A percentile compares a stretch with the other conserved stretches of the same genome.
phyloP scores from a whole-genome alignment of 92 coral and sea anemone genomes.

The Epizoanthus ramosus region DNA sequence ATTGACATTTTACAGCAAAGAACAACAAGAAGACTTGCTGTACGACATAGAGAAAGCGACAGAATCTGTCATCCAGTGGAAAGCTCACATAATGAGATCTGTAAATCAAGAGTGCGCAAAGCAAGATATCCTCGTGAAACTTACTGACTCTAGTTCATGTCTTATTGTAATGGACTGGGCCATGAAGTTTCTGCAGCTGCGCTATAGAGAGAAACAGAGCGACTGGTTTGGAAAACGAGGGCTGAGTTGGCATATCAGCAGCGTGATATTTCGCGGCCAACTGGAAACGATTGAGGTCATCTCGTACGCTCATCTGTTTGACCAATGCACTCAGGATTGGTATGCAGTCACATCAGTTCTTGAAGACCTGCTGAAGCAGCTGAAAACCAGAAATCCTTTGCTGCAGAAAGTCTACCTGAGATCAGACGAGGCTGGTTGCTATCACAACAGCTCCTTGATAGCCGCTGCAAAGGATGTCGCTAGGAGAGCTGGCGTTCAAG shows the following conservation, averaged over 20 bases:
- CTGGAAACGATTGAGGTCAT: too few species aligned
- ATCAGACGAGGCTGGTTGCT: constrained; percentile 41
- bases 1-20: too few species aligned
- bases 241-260: neutral
- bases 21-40: too few species aligned
- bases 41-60: too few species aligned
- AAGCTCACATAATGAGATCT: neutral
- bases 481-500: constrained; percentile 66
- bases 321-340: neutral
- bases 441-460: constrained; percentile 71
- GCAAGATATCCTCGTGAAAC: neutral
- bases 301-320: too few species aligned
- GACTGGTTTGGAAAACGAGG: constrained; percentile 3
- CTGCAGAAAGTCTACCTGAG: neutral
- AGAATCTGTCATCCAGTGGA: neutral
- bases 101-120: too few species aligned
- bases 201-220: neutral
- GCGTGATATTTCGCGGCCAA: too few species aligned
- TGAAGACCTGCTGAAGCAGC: constrained; percentile 9
- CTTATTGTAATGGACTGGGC: neutral
- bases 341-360: constrained; percentile 1
- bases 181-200: too few species aligned
- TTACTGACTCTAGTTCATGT: neutral
- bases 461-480: constrained; percentile 68
- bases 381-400: neutral